Evolutionary conservation across 2,888 invertebrate species (phyloP).

Genomic region (Brenthis ino): DNA sequence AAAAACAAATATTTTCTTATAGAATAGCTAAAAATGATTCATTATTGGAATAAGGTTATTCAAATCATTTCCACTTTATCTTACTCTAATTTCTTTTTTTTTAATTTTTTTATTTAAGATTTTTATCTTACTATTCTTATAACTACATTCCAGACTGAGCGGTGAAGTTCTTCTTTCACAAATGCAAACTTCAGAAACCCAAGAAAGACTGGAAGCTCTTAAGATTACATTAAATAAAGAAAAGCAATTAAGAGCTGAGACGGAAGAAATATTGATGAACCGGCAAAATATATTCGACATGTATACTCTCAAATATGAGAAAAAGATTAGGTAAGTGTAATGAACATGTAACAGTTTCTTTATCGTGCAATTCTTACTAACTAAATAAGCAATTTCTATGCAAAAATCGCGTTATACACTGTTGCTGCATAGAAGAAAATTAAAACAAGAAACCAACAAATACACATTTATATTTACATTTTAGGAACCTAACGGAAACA

Average conservation of each 20-base stretch:
- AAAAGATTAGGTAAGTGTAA: conserved; percentile 3
- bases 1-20: neutral
- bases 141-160: conserved; percentile 58
- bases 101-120: too few species aligned
- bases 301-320: conserved; percentile 62
- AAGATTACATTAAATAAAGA: conserved; percentile 63
- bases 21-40: neutral
- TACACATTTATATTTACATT: conserved; percentile 36
- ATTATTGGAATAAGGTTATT: neutral
- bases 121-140: too few species aligned
- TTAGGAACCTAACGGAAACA: conserved; percentile 67
- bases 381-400: too few species aligned
- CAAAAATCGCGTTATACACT: too few species aligned
- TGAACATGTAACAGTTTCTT: too few species aligned
- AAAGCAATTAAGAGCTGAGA: conserved; percentile 60
- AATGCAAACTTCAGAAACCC: conserved; percentile 71
- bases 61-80: neutral
- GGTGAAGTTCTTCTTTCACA: conserved; percentile 77
- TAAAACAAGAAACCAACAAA: too few species aligned
- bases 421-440: too few species aligned
- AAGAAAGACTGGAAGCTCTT: conserved; percentile 69
- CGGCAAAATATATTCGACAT: conserved; percentile 71
- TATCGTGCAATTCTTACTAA: too few species aligned
- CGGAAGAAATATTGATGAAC: conserved; percentile 66
- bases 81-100: too few species aligned